Evolutionary conservation across 2,113 vertebrate genomes (phyloP).

Genomic region (Alexandromys fortis): DNA sequence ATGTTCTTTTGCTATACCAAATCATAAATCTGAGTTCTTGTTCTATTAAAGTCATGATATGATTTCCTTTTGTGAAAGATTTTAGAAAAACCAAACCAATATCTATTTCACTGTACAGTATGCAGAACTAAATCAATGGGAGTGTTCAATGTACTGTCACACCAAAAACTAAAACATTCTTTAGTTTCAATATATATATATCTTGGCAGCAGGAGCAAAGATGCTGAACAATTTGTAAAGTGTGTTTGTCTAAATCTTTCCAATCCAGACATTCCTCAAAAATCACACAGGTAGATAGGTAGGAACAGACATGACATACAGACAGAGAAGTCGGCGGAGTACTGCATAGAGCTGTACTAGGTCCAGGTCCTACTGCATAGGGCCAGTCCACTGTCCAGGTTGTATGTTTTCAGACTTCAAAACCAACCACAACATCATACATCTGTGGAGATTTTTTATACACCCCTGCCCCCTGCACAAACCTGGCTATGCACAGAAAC

Average conservation of each 20-base stretch:
- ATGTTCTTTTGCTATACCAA: not conserved
- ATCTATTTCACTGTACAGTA: not conserved
- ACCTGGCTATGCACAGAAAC: not conserved
- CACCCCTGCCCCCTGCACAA: too few species aligned
- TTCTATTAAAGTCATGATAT: not conserved
- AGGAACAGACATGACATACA: fast-evolving
- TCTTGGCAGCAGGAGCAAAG: not conserved
- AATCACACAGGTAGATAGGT: fast-evolving
- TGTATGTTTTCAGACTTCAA: not conserved
- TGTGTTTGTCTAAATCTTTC: not conserved
- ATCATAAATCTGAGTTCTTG: not conserved
- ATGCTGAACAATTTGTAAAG: not conserved
- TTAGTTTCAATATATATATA: not conserved
- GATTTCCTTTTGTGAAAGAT: not conserved
- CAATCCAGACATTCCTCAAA: not conserved
- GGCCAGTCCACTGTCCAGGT: not conserved
- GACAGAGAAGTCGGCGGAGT: not conserved
- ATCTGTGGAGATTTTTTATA: not conserved
- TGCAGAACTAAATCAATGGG: not conserved
- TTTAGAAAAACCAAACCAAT: not conserved
- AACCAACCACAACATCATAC: not conserved
- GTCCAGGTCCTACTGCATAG: not conserved
- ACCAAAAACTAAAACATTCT: not conserved
- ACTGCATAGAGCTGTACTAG: fast-evolving
- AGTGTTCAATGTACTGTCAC: not conserved